Percentiles rank a stretch among this genome's conserved stretches.
These are phyloP conservation scores for Gobionotothen gibberifrons DNA, from an alignment of 2,797 vertebrate genomes.

Conservation along the genomic window DNA sequence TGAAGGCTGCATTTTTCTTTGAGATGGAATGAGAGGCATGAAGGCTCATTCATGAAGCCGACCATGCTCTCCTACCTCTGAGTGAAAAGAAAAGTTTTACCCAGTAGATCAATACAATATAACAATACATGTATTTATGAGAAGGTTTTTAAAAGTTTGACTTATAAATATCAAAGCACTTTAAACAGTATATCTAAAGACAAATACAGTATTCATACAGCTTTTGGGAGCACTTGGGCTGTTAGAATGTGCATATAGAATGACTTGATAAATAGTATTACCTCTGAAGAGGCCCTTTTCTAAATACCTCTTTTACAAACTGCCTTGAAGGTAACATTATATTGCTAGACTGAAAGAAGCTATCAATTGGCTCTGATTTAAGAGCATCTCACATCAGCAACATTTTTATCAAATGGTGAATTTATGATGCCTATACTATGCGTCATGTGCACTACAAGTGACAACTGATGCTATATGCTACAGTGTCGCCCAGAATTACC, in stretches of 20 bases:
- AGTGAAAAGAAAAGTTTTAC: not conserved
- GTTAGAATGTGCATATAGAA: no score
- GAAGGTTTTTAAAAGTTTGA: not conserved
- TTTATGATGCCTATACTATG: no score
- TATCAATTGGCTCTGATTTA: no score
- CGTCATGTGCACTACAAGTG: not conserved
- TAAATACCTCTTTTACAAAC: no score
- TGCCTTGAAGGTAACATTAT: no score
- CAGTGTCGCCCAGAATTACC: not conserved
- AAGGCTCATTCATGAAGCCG: not conserved
- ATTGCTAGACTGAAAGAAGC: no score
- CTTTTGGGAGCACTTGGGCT: no score
- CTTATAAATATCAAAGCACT: not conserved
- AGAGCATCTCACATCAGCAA: no score
- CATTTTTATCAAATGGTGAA: no score
- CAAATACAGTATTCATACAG: not conserved
- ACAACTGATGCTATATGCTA: not conserved
- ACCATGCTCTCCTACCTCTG: not conserved
- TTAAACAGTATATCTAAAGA: not conserved
- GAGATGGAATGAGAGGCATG: conserved; percentile 11
- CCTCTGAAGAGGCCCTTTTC: no score
- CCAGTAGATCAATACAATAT: not conserved
- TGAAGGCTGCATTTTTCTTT: conserved; percentile 19
- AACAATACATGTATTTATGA: not conserved
- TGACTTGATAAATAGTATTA: no score